These are phyloP conservation scores for Acromyrmex charruanus DNA, from an alignment of 1,140 invertebrate species.

Conservation along the genomic window DNA sequence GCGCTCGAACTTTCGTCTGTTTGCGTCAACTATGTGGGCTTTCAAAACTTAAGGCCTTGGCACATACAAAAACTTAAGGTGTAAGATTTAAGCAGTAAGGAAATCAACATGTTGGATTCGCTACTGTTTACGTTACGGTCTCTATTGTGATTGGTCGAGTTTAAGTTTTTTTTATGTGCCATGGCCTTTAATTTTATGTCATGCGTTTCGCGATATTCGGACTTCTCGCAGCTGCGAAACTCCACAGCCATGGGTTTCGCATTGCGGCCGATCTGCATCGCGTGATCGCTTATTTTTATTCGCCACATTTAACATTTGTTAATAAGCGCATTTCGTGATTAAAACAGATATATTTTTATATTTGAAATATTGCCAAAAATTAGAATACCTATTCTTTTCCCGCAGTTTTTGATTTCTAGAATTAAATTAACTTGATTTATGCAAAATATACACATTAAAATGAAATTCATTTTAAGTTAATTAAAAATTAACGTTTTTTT, in stretches of 20 bases:
- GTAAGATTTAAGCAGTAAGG: too few species aligned
- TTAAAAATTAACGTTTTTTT: neutral
- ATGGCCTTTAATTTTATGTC: neutral
- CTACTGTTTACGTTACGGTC: too few species aligned
- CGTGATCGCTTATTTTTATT: neutral
- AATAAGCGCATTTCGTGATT: conserved; percentile 6
- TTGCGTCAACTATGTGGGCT: neutral
- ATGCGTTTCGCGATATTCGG: neutral
- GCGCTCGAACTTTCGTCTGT: conserved; percentile 5
- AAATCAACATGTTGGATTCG: too few species aligned
- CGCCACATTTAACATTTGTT: neutral
- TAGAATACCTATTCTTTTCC: neutral
- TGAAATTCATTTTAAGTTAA: neutral
- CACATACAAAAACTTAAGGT: too few species aligned
- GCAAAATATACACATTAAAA: neutral
- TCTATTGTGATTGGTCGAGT: too few species aligned
- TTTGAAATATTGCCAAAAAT: neutral
- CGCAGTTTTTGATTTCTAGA: neutral
- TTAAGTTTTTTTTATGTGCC: too few species aligned
- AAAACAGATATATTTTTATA: neutral
- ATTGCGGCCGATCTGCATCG: conserved; percentile 35
- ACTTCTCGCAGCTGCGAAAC: conserved; percentile 59
- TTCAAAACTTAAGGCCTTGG: neutral
- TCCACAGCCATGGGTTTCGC: conserved; percentile 78
- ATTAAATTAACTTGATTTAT: conserved; percentile 7